Evolutionary conservation across 2,888 invertebrate species (phyloP).

Genomic region (Erebia aethiops): DNA sequence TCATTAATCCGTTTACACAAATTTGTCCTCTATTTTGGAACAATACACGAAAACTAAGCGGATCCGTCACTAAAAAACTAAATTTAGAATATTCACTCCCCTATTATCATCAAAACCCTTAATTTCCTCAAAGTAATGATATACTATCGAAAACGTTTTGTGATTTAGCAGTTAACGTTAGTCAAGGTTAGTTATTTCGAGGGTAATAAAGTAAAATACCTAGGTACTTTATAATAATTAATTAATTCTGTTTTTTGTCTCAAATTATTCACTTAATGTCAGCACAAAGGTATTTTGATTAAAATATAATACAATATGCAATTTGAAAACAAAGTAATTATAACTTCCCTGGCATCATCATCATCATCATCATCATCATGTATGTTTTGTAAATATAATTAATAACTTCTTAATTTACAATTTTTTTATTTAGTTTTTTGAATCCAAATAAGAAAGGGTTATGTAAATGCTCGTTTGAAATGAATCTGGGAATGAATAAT

Average conservation of each 20-base stretch:
- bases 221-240: background rate
- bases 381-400: too few relatives aligned
- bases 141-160: conserved; percentile 14
- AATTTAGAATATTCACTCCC: conserved; percentile 10
- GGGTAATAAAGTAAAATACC: conserved; percentile 13
- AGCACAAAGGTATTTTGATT: conserved; percentile 10
- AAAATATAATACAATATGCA: background rate
- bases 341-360: background rate
- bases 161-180: background rate
- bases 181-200: conserved; percentile 5
- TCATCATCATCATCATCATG: background rate
- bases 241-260: background rate
- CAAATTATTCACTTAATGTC: conserved; percentile 1
- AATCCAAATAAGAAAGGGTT: too few relatives aligned
- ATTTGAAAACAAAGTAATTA: background rate
- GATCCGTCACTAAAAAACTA: background rate
- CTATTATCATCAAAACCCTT: conserved; percentile 6
- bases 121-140: conserved; percentile 15
- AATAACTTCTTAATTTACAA: too few relatives aligned
- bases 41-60: background rate
- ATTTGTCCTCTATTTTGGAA: background rate
- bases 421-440: too few relatives aligned
- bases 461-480: too few relatives aligned
- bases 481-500: too few relatives aligned
- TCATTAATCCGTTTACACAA: background rate